Evolutionary conservation across 2,888 invertebrate genomes (phyloP).

Genomic region (Metacarcinus magister): DNA sequence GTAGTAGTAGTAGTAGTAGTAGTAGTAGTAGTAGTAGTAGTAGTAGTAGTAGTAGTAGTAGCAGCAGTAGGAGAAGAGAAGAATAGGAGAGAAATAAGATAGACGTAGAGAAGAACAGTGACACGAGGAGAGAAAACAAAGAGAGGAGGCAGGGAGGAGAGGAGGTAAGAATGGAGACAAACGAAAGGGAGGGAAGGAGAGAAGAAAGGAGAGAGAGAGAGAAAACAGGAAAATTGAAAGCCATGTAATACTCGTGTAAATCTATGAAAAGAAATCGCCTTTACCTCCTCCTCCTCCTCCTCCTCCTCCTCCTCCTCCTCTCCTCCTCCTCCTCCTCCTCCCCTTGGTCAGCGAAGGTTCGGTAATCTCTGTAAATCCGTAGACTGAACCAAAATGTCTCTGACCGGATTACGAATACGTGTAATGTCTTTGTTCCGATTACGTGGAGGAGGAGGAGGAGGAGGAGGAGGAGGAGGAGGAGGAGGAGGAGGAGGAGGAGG

Average conservation of each 20-base stretch:
- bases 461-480: conserved; percentile 13
- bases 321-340: neutral
- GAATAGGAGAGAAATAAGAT: neutral
- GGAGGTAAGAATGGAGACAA: neutral
- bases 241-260: neutral
- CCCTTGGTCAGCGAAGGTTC: neutral
- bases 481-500: conserved; percentile 30
- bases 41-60: conserved; percentile 36
- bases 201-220: neutral
- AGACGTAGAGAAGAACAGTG: neutral
- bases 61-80: too few relatives aligned
- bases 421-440: neutral
- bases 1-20: conserved; percentile 54
- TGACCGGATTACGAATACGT: neutral
- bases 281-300: neutral
- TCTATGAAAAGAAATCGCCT: neutral
- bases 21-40: conserved; percentile 54
- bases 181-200: neutral
- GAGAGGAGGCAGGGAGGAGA: neutral
- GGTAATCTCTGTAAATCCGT: neutral
- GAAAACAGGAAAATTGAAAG: neutral
- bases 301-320: neutral
- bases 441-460: neutral
- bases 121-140: neutral
- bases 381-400: neutral